Conservation (phyloP, 2,797 vertebrate species). For the Helicolenus hilgendorfi region DNA sequence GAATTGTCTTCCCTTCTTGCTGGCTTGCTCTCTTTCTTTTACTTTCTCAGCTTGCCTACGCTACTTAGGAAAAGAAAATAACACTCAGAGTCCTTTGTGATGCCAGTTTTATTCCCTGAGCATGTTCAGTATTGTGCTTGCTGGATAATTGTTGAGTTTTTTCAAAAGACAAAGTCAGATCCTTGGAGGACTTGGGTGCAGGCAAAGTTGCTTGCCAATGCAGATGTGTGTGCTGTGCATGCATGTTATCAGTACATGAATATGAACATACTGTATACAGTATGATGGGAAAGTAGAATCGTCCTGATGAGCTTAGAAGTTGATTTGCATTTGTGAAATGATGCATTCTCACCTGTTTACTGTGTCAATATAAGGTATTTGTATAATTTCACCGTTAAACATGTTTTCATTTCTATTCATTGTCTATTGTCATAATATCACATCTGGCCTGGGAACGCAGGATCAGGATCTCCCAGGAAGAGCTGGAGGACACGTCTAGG, state of each 20-base stretch:
- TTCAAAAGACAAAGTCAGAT: constrained; percentile 16
- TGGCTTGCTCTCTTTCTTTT: not conserved
- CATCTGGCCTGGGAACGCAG: not conserved
- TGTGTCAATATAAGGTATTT: not conserved
- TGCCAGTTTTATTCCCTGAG: constrained; percentile 86
- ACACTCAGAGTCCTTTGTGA: not conserved
- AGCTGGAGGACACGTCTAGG: not conserved
- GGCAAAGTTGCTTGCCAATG: not conserved
- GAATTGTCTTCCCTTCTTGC: constrained; percentile 6
- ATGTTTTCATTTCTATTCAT: not conserved
- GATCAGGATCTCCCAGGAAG: not conserved
- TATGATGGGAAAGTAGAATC: not conserved
- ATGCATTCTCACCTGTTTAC: not conserved
- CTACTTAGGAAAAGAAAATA: constrained; percentile 84
- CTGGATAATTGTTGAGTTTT: constrained; percentile 50
- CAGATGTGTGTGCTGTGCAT: not conserved
- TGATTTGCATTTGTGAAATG: not conserved
- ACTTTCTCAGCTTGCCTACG: constrained; percentile 46
- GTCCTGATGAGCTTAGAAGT: not conserved
- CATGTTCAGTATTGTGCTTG: constrained; percentile 40
- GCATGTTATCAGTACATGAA: not conserved
- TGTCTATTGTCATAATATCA: not conserved
- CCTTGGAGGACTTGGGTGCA: constrained; percentile 12
- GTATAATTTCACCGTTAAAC: not conserved
- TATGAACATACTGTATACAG: not conserved